phyloP scores from a whole-genome alignment of 2,113 vertebrate genomes.

The Centropus unirufus region DNA sequence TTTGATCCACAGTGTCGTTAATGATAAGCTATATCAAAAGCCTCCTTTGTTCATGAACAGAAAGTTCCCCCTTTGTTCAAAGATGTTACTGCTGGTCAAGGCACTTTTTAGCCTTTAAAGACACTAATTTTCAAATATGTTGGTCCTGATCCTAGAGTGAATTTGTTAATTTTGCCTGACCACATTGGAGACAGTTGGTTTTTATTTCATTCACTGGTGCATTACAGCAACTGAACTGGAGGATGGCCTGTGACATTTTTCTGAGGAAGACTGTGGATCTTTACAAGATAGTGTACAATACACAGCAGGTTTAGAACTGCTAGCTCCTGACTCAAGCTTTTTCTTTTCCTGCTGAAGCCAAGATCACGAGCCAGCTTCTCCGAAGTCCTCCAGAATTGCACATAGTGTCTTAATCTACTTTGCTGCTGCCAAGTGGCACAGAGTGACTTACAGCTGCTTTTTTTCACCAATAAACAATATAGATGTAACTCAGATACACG shows the following conservation, averaged over 20 bases:
- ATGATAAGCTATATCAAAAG: slow-evolving; percentile 3
- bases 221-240: not conserved
- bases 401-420: not conserved
- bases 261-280: not conserved
- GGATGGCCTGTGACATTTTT: not conserved
- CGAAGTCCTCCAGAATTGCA: not conserved
- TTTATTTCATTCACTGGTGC: not conserved
- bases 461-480: not conserved
- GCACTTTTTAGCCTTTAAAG: not conserved
- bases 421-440: not conserved
- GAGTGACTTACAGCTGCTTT: not conserved
- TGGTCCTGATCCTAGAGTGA: not conserved
- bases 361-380: not conserved
- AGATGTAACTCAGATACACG: not conserved
- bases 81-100: slow-evolving; percentile 37
- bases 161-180: not conserved
- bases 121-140: not conserved
- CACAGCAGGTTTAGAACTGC: not conserved
- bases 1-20: not conserved
- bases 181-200: not conserved
- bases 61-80: slow-evolving; percentile 19
- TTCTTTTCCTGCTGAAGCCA: not conserved
- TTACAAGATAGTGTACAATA: not conserved
- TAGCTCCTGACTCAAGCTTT: not conserved
- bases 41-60: not conserved